Evolutionary conservation across 2,888 invertebrate species (phyloP).

Genomic region (Leptinotarsa rubiginosa): DNA sequence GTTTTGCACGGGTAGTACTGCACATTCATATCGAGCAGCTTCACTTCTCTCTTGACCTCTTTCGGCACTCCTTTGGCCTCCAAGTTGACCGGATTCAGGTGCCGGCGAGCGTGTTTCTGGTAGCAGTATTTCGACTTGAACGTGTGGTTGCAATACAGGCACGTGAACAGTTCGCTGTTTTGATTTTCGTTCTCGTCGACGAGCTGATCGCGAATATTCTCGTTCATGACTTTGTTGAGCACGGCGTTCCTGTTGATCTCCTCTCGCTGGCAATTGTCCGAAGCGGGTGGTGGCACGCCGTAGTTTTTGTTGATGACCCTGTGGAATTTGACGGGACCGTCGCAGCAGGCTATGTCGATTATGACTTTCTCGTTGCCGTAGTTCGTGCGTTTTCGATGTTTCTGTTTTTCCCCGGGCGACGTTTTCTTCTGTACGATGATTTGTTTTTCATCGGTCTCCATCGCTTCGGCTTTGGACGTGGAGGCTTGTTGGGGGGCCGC

Average conservation of each 20-base stretch:
- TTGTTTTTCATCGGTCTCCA: conserved; percentile 30
- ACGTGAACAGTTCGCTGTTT: conserved; percentile 71
- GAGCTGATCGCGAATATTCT: conserved; percentile 62
- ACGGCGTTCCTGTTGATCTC: conserved; percentile 58
- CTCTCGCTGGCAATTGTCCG: conserved; percentile 51
- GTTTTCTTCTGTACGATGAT: conserved; percentile 40
- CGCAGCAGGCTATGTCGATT: conserved; percentile 90
- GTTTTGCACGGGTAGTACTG: conserved; percentile 95
- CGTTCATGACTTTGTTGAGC: conserved; percentile 65
- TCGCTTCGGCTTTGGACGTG: conserved; percentile 46
- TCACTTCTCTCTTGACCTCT: conserved; percentile 70
- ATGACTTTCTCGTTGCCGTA: conserved; percentile 70
- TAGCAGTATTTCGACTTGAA: conserved; percentile 90
- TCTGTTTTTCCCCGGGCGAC: conserved; percentile 39
- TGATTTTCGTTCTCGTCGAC: conserved; percentile 55
- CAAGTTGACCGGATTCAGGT: conserved; percentile 73
- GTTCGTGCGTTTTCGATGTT: conserved; percentile 42
- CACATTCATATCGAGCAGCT: conserved; percentile 80
- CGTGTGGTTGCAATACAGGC: conserved; percentile 81
- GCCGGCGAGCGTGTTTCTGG: conserved; percentile 80
- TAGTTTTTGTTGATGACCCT: conserved; percentile 88
- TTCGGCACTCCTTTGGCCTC: conserved; percentile 56
- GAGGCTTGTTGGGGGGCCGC: conserved; percentile 44
- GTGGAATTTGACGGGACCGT: conserved; percentile 89
- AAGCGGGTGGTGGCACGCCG: conserved; percentile 63